Conservation (phyloP, 2,888 invertebrate species). For the Spicauda simplicius region DNA sequence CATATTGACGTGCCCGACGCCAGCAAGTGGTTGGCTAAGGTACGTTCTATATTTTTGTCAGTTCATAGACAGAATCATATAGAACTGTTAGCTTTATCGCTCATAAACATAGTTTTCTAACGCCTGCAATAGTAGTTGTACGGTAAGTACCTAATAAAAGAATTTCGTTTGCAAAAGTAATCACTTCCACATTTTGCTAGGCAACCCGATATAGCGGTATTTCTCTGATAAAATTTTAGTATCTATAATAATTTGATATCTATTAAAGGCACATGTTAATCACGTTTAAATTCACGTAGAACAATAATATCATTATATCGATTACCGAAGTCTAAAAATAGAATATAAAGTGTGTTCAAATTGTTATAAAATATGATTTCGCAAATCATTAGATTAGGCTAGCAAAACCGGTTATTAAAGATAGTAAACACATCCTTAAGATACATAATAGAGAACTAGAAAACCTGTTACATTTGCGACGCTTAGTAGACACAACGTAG, state of each 20-base stretch:
- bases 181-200: too few species aligned
- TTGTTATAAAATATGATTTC: too few species aligned
- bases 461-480: conserved; percentile 12
- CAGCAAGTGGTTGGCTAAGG: conserved; percentile 92
- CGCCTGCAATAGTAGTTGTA: not conserved
- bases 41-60: conserved; percentile 72
- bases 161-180: not conserved
- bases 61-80: conserved; percentile 53
- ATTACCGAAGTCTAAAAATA: too few species aligned
- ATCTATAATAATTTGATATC: too few species aligned
- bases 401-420: too few species aligned
- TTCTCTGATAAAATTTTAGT: too few species aligned
- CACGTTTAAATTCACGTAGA: too few species aligned
- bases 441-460: not conserved
- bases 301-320: too few species aligned
- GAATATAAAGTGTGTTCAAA: too few species aligned
- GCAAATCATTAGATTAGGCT: too few species aligned
- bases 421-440: not conserved
- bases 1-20: conserved; percentile 91
- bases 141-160: conserved; percentile 4
- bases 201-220: too few species aligned
- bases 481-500: conserved; percentile 5
- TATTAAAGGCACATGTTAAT: too few species aligned
- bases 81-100: conserved; percentile 40
- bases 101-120: conserved; percentile 7